phyloP scores from a whole-genome alignment of 2,888 invertebrate species.

The Watsonalla cultraria region DNA sequence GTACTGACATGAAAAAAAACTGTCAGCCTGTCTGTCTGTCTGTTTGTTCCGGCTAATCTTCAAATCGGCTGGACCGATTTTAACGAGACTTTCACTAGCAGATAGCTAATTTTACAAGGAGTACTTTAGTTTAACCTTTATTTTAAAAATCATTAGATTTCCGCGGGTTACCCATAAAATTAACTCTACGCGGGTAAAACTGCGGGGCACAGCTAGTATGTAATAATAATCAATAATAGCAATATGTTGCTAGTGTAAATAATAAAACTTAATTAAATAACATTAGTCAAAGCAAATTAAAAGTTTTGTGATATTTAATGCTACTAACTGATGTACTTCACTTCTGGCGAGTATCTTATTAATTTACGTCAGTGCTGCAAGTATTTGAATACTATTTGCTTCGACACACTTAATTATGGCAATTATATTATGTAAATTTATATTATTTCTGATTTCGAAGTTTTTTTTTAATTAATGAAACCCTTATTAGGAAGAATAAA shows the following conservation, averaged over 20 bases:
- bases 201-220: too few relatives aligned
- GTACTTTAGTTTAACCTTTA: too few relatives aligned
- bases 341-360: background rate
- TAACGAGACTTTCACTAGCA: too few relatives aligned
- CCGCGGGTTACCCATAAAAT: too few relatives aligned
- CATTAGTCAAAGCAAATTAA: background rate
- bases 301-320: background rate
- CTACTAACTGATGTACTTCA: background rate
- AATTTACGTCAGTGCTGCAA: background rate
- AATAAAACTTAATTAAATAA: background rate
- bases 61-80: too few relatives aligned
- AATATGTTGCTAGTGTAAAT: background rate
- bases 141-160: too few relatives aligned
- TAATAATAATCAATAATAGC: slow-evolving; percentile 8
- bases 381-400: background rate
- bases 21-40: too few relatives aligned
- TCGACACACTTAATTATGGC: background rate
- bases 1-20: too few relatives aligned
- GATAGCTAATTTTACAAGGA: too few relatives aligned
- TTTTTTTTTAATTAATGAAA: background rate
- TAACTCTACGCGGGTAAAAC: too few relatives aligned
- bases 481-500: background rate
- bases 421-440: background rate
- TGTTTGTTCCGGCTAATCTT: too few relatives aligned
- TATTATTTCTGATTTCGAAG: background rate